Evolutionary conservation across 1,140 invertebrate species (phyloP).

Genomic region (Onthophagus taurus): DNA sequence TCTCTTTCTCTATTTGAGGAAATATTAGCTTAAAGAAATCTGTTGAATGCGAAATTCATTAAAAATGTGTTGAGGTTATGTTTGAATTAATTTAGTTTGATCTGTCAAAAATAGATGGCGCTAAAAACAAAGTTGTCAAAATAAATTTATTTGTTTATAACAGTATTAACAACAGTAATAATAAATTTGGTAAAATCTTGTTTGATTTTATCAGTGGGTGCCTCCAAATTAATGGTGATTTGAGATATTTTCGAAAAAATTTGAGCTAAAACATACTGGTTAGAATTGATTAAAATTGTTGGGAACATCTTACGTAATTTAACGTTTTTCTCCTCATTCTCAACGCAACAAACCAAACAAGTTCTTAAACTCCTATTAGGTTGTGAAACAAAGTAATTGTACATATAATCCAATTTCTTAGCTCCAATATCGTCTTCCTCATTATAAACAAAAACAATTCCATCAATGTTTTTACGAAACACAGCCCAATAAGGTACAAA

Average conservation of each 20-base stretch:
- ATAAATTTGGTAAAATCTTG: constrained; percentile 18
- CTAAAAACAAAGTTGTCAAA: too few relatives aligned
- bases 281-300: constrained; percentile 1
- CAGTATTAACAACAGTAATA: constrained; percentile 15
- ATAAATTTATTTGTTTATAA: constrained; percentile 8
- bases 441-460: constrained; percentile 16
- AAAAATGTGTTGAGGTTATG: too few relatives aligned
- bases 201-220: constrained; percentile 16
- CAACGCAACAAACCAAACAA: constrained; percentile 15
- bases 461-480: constrained; percentile 13
- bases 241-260: constrained; percentile 17
- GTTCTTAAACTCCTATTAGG: constrained; percentile 10
- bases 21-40: too few relatives aligned
- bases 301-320: constrained; percentile 14
- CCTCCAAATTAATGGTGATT: constrained; percentile 15
- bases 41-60: too few relatives aligned
- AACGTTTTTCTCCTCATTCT: constrained; percentile 8
- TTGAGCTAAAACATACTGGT: constrained; percentile 12
- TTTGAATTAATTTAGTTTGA: too few relatives aligned
- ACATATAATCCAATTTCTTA: constrained; percentile 17
- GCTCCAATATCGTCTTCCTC: constrained; percentile 13
- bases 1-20: too few relatives aligned
- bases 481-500: constrained; percentile 16
- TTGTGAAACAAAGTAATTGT: constrained; percentile 18
- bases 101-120: too few relatives aligned